Evolutionary conservation across 2,888 invertebrate genomes (phyloP), one percentile per base, ranked within the genome.

Genomic region (Junonia oenone): DNA sequence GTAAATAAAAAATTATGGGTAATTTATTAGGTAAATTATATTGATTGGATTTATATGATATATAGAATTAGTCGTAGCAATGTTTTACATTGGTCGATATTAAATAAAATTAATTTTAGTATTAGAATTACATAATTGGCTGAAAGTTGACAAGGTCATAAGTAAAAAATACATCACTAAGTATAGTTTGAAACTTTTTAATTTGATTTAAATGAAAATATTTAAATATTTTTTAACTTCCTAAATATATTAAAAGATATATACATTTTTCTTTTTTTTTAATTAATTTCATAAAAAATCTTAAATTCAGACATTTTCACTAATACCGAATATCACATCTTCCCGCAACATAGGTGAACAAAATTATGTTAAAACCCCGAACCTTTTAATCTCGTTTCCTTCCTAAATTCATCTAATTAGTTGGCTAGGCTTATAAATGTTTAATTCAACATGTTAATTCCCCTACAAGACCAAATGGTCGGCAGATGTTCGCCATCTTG

Each of bases 401-500:
- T 14, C 14, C 27, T 0, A 37, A 56, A 11, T 38, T 43, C 9
- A 13, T 17, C 33, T 51, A 56, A 51, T 51, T 56, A 51, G 40
- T 51, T 4, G 26, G 40, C 40, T 13, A 51, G 46, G 31, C 51
- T n/a, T 51, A 47, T 40, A 51, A 46, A 51, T 31, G 22, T 43
- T 48, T 52, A 49, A 54, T 47, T 54, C 31, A 45, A 52, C 35
- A 50, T 45, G 33, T 47, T 11, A 19, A 29, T 49, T 52, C 52
- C 56, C 56, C 38, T 57, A 58, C n/a, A n/a, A n/a, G n/a, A 53
- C 31, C 57, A 45, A 63, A 52, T 61, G 63, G 40, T 43, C 55
- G 56, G 48, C 66, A 66, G 63, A 63, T 66, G 65, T 63, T 45
- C 40, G 62, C 51, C 58, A 61, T 59, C 33, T 56, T 61, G 51